These are phyloP conservation scores for Trypoxylus dichotomus DNA, from an alignment of 1,140 invertebrate genomes.

Conservation along the genomic window DNA sequence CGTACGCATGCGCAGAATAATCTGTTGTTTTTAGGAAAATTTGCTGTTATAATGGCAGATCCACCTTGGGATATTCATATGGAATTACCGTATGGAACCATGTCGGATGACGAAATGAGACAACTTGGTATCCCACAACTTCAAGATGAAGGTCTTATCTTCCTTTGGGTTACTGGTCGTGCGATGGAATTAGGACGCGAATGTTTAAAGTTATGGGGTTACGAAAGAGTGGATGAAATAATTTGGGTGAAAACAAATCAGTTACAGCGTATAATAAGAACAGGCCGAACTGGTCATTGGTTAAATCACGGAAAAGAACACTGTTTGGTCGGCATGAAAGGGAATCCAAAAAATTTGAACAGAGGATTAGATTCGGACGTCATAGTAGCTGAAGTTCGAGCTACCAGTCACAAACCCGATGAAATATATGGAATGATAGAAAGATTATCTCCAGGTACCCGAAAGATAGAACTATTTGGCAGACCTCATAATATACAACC, in stretches of 20 bases:
- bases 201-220: constrained; percentile 91
- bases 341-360: constrained; percentile 88
- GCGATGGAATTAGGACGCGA: constrained; percentile 97
- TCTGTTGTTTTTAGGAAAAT: constrained; percentile 65
- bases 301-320: constrained; percentile 99
- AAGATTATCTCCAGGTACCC: constrained; percentile 84
- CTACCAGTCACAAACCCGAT: constrained; percentile 97
- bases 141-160: constrained; percentile 95
- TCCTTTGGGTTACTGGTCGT: constrained; percentile 97
- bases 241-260: constrained; percentile 99
- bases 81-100: constrained; percentile 98
- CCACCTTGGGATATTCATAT: constrained; percentile 99
- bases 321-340: constrained; percentile 96
- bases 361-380: constrained; percentile 95
- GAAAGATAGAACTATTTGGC: constrained; percentile 97
- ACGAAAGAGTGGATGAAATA: constrained; percentile 94
- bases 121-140: constrained; percentile 85
- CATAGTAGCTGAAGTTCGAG: constrained; percentile 96
- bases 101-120: constrained; percentile 98
- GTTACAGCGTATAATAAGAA: constrained; percentile 93
- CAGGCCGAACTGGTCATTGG: constrained; percentile 96
- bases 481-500: constrained; percentile 97
- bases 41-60: constrained; percentile 93
- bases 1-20: neutral
- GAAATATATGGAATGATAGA: constrained; percentile 96